Evolutionary conservation across 2,888 invertebrate species (phyloP), one percentile per base, ranked within the genome.

Genomic region (Apamea epomidion): DNA sequence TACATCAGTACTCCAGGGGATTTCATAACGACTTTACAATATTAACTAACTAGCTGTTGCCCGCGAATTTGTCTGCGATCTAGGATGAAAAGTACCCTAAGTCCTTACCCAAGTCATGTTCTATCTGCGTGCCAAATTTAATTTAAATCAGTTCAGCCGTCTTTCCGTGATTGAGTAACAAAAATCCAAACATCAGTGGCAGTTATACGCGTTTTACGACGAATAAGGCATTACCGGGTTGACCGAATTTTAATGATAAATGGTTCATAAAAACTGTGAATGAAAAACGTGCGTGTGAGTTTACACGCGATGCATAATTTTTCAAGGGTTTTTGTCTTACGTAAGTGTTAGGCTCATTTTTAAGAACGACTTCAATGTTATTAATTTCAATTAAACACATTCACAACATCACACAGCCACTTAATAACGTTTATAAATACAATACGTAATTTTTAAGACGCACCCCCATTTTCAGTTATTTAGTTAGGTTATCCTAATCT

Each of bases 11-110:
- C 79, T 81, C 84, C 71, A 78, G 83, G 80, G 89, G 62, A 86
- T 91, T 91, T 86, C 89, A 84, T 89, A 90, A 91, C 82, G 42
- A 74, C 54, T 37, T 80, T 70, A 80, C 75, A 81, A 42, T 72
- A n/a, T 14, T 60, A 37, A n/a, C 3, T 37, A 37, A 54, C 71
- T 58, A 58, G 12, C n/a, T 58, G 12, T 72, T 60, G 7, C 37
- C 14, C 21, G 7, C 12, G 37, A 42, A 2, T 60, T 60, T 4
- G 12, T 14, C 7, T 37, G 21, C 0, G 0, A 42, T 58, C n/a
- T 1, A 18, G 18, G n/a, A 18, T 58, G n/a, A 58, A 18, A 54
- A 54, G 1, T 16, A 58, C 7, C 1, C 3, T 32, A 18, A 16
- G 10, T 2, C 25, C 25, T 51, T 51, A 16, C 10, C 16, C 0